Evolutionary conservation across 2,113 vertebrate species (phyloP), one percentile per base, ranked within the genome.

Genomic region (Piaya cayana): DNA sequence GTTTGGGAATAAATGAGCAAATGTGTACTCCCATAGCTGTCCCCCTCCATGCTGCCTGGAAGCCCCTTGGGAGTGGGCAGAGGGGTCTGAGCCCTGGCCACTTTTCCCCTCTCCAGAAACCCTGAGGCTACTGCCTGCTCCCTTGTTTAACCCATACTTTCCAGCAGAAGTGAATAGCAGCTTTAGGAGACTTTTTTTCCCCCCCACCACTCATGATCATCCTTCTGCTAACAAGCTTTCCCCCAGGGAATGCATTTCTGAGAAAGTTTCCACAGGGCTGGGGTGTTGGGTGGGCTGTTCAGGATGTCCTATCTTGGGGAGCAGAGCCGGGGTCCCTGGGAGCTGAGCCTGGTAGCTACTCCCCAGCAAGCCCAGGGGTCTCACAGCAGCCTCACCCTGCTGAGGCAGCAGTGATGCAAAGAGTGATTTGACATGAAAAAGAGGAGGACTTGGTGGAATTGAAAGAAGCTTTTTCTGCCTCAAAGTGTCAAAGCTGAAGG

Each of bases 221-320:
- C 10, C 39, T 49, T 12, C 27, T n/a, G 45, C 59, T 55, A 30
- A 12, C 26, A 15, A 43, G 26, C 11, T 86, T 43, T 6, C 6
- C 26, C 14, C 34, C 2, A 3, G 26, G 9, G 9, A 55, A 27
- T 17, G 30, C 21, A 1, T 12, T 36, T 25, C n/a, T 37, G 7
- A 32, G 25, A 29, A 13, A 9, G 2, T 19, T 69, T 85, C 49
- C 12, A 2, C 7, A 22, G 68, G 53, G 11, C 22, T 67, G 58
- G 30, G 37, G 25, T 0, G 0, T 4, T 27, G 30, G 23, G 17
- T 8, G 8, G 65, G 14, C 67, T 56, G 5, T 3, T 8, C 30
- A 6, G 39, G 32, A 34, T 45, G 60, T 26, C 21, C 29, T 1
- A 1, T 5, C 6, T 29, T 3, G 23, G 15, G 23, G 3, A 52